phyloP scores from a whole-genome alignment of 2,113 vertebrate genomes.

The Tyrannus savana region DNA sequence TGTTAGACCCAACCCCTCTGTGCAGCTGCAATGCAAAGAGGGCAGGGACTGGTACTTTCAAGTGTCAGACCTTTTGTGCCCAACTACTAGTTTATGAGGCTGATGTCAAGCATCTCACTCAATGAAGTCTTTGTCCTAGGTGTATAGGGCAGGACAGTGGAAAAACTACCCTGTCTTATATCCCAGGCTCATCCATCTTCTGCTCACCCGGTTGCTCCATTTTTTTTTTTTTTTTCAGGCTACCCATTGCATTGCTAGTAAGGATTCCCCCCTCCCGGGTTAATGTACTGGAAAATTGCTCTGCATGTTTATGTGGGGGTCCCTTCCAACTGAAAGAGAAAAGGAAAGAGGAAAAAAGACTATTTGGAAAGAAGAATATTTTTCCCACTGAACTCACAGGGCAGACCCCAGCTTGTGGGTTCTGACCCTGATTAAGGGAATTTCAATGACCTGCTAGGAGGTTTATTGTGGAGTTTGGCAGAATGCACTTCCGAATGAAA shows the following conservation, averaged over 20 bases:
- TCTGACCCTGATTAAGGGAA: constrained; percentile 88
- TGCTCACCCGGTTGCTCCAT: constrained; percentile 80
- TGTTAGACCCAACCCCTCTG: constrained; percentile 81
- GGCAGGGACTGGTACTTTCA: constrained; percentile 92
- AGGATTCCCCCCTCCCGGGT: constrained; percentile 89
- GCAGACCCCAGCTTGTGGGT: constrained; percentile 86
- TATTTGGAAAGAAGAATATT: constrained; percentile 78
- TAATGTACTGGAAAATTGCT: constrained; percentile 99
- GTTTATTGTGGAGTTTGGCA: constrained; percentile 81
- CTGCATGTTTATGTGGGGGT: constrained; percentile 97
- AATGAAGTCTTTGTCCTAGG: constrained; percentile 98
- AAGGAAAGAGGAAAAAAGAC: constrained; percentile 79
- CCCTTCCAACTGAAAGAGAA: constrained; percentile 91
- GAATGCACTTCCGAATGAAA: constrained; percentile 82
- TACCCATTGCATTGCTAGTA: constrained; percentile 83
- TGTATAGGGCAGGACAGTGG: constrained; percentile 93
- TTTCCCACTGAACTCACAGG: constrained; percentile 86
- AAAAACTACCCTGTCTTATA: constrained; percentile 94
- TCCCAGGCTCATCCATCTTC: constrained; percentile 97
- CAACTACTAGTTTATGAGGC: constrained; percentile 98
- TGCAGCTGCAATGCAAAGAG: constrained; percentile 82
- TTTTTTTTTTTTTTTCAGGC: constrained; percentile 38
- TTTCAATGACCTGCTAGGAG: constrained; percentile 82
- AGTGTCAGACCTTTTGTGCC: constrained; percentile 97
- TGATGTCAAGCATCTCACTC: constrained; percentile 97